phyloP scores from a whole-genome alignment of 2,888 invertebrate species.

The Coleophora flavipennella region DNA sequence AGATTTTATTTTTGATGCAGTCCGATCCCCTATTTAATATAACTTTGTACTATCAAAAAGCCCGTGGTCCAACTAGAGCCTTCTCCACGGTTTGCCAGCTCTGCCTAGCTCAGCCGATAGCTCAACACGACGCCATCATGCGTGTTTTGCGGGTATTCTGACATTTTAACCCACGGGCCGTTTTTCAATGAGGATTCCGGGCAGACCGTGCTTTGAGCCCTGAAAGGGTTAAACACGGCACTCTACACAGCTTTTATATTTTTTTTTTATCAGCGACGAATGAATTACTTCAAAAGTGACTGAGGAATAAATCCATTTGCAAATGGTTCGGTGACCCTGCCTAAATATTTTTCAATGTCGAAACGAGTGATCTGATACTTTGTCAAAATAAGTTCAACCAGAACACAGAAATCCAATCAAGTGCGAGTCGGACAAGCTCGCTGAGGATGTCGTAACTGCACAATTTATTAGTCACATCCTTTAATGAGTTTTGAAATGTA shows the following conservation, averaged over 20 bases:
- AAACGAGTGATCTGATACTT: neutral
- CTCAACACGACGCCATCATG: slow-evolving; percentile 19
- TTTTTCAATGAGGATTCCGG: slow-evolving; percentile 55
- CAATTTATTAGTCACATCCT: too few species aligned
- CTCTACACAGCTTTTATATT: slow-evolving; percentile 48
- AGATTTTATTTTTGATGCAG: too few species aligned
- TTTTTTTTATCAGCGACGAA: slow-evolving; percentile 47
- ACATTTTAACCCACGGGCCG: slow-evolving; percentile 47
- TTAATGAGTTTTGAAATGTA: too few species aligned
- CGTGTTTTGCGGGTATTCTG: slow-evolving; percentile 34
- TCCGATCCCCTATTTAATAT: too few species aligned
- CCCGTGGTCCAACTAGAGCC: too few species aligned
- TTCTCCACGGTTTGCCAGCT: too few species aligned
- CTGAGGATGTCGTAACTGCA: too few species aligned
- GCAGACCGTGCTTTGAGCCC: slow-evolving; percentile 35
- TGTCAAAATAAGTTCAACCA: slow-evolving; percentile 1
- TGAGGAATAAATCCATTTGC: slow-evolving; percentile 44
- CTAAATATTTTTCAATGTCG: too few species aligned
- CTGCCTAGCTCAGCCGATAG: neutral
- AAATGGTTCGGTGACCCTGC: slow-evolving; percentile 27
- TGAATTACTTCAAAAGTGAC: slow-evolving; percentile 48
- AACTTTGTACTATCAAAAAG: too few species aligned
- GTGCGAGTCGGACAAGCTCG: too few species aligned
- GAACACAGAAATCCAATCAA: too few species aligned
- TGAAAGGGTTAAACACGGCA: slow-evolving; percentile 56